Evolutionary conservation across 2,113 vertebrate genomes (phyloP).

Genomic region (Gorsachius goisagi): DNA sequence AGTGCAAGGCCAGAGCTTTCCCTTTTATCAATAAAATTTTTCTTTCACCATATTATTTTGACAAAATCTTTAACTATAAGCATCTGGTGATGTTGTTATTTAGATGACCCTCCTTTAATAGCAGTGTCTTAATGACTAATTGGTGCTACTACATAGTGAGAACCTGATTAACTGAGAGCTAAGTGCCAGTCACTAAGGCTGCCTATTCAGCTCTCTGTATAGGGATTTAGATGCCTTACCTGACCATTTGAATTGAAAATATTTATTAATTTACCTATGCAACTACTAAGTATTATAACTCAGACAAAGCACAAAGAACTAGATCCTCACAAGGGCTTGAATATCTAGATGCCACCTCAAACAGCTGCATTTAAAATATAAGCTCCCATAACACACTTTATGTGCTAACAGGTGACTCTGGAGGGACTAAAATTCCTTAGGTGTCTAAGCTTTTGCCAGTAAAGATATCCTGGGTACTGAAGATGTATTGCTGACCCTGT

Average conservation of each 20-base stretch:
- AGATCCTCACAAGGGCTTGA: neutral
- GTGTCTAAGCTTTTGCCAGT: neutral
- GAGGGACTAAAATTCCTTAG: neutral
- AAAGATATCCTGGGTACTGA: neutral
- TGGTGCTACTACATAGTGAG: neutral
- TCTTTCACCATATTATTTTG: neutral
- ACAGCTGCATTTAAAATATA: neutral
- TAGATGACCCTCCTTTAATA: neutral
- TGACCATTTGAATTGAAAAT: neutral
- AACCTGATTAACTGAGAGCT: neutral
- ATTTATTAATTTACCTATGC: neutral
- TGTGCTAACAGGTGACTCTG: neutral
- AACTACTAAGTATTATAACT: neutral
- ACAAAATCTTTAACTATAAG: neutral
- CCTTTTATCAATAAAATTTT: neutral
- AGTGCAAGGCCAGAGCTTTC: neutral
- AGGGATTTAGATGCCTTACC: neutral
- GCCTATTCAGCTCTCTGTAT: neutral
- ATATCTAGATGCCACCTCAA: neutral
- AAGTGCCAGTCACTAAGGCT: neutral
- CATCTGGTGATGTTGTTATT: neutral
- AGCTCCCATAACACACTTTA: neutral
- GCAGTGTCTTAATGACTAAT: neutral
- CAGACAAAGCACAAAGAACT: neutral
- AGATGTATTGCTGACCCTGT: neutral